Base-by-base conservation (phyloP, 35 echinoderm and acorn worm genomes). In the Eucidaris tribuloides region DNA sequence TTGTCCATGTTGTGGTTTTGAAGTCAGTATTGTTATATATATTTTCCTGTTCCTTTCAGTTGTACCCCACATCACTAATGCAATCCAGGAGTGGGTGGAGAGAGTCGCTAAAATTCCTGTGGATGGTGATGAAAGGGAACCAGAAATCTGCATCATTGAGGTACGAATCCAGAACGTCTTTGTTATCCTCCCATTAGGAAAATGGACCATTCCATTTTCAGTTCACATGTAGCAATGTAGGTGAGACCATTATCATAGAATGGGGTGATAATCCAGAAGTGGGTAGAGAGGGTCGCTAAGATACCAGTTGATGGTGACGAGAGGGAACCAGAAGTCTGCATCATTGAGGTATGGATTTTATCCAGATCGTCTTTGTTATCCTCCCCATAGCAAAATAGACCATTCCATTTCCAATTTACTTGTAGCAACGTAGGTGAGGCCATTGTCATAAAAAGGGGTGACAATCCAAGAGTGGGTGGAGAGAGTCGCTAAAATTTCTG, bases 381-480 rank as follows among this genome's bases (percentile, higher is more conserved):
- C n/a, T n/a, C n/a, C n/a, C n/a, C n/a, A n/a, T n/a, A n/a, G n/a
- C n/a, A n/a, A n/a, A n/a, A n/a, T n/a, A n/a, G n/a, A n/a, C n/a
- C n/a, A n/a, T n/a, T n/a, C n/a, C n/a, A n/a, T n/a, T n/a, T n/a
- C n/a, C n/a, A n/a, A n/a, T n/a, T n/a, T n/a, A n/a, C n/a, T n/a
- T n/a, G n/a, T n/a, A n/a, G n/a, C n/a, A n/a, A n/a, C n/a, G n/a
- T n/a, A n/a, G n/a, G n/a, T n/a, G n/a, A n/a, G n/a, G n/a, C n/a
- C n/a, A n/a, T n/a, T n/a, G n/a, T n/a, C n/a, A n/a, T n/a, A n/a
- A n/a, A n/a, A n/a, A n/a, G n/a, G n/a, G n/a, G n/a, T n/a, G n/a
- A n/a, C n/a, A n/a, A 93, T 99, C 32, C 96, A 99, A 42, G 96
- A 99, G 45, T 99, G 96, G 96, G 96, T 99, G 17, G 96, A 99